A percentile compares a stretch with the other conserved stretches of the same genome.
Evolutionary conservation across 1,140 invertebrate species (phyloP).

Genomic region (Diachasma alloeum): DNA sequence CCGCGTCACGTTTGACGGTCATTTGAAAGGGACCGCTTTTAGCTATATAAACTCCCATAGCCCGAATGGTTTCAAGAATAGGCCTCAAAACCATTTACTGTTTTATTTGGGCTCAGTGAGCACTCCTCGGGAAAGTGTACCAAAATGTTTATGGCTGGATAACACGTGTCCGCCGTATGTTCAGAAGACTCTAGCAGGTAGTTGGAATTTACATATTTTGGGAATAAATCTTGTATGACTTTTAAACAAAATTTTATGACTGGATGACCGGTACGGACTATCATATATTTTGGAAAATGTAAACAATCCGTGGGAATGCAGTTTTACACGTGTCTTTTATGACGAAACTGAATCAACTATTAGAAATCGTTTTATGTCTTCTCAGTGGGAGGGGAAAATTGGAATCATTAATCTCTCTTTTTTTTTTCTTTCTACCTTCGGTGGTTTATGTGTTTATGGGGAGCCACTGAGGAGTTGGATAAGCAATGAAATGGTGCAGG

Average conservation of each 20-base stretch:
- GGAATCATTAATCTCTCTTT: background rate
- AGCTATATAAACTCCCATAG: background rate
- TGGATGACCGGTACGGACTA: background rate
- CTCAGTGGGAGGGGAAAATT: background rate
- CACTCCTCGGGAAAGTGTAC: background rate
- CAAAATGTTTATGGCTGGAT: background rate
- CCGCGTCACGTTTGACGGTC: slow-evolving; percentile 39
- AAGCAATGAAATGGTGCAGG: background rate
- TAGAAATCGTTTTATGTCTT: too few relatives aligned
- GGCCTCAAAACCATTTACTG: background rate
- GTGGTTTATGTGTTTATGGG: background rate
- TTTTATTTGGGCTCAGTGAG: background rate
- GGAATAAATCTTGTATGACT: background rate
- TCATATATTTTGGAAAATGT: too few relatives aligned
- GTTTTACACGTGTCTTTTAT: too few relatives aligned
- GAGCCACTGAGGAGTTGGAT: background rate
- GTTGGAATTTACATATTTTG: background rate
- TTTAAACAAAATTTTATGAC: background rate
- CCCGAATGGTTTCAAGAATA: background rate
- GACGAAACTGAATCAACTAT: too few relatives aligned
- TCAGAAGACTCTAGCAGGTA: background rate
- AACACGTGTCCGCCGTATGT: background rate
- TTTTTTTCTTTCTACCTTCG: background rate
- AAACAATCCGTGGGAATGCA: too few relatives aligned
- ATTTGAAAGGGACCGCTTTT: slow-evolving; percentile 3